A percentile compares a stretch with the other conserved stretches of the same genome.
Evolutionary conservation across 2,797 vertebrate genomes (phyloP).

Genomic region (Myripristis jacobus): DNA sequence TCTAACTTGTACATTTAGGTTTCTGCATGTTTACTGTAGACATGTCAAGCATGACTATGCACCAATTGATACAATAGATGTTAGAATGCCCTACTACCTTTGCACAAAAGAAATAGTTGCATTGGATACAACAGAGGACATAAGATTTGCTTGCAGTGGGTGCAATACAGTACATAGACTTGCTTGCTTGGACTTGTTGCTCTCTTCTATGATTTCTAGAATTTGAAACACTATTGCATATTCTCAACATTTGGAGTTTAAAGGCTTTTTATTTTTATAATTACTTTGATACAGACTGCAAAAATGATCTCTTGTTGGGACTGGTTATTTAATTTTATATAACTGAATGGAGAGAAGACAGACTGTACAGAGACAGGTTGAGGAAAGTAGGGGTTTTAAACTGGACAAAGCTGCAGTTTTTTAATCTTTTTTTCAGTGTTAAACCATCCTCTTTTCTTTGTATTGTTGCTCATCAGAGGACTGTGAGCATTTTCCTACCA

Average conservation of each 20-base stretch:
- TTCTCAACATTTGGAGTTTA: conserved; percentile 72
- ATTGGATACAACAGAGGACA: conserved; percentile 62
- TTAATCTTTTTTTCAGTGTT: conserved; percentile 70
- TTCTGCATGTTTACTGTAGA: conserved; percentile 86
- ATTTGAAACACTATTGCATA: conserved; percentile 67
- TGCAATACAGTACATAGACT: conserved; percentile 64
- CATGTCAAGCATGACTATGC: conserved; percentile 86
- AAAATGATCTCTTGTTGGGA: conserved; percentile 68
- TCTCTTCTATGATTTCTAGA: conserved; percentile 68
- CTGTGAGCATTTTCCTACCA: conserved; percentile 83
- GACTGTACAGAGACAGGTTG: conserved; percentile 17
- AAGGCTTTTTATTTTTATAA: conserved; percentile 87
- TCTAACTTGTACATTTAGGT: conserved; percentile 69
- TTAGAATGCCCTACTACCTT: conserved; percentile 71
- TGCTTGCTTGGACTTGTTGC: conserved; percentile 71
- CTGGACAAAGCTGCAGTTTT: conserved; percentile 35
- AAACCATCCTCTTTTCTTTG: conserved; percentile 72
- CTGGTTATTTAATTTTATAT: conserved; percentile 72
- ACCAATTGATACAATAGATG: conserved; percentile 74
- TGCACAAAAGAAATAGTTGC: conserved; percentile 66
- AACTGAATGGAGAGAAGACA: conserved; percentile 49
- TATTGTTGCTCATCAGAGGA: conserved; percentile 75
- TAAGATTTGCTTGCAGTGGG: conserved; percentile 60
- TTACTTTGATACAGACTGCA: conserved; percentile 85
- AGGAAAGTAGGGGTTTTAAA: conserved; percentile 17